phyloP scores from a whole-genome alignment of 1,140 invertebrate genomes.

The Brachionus calyciflorus region DNA sequence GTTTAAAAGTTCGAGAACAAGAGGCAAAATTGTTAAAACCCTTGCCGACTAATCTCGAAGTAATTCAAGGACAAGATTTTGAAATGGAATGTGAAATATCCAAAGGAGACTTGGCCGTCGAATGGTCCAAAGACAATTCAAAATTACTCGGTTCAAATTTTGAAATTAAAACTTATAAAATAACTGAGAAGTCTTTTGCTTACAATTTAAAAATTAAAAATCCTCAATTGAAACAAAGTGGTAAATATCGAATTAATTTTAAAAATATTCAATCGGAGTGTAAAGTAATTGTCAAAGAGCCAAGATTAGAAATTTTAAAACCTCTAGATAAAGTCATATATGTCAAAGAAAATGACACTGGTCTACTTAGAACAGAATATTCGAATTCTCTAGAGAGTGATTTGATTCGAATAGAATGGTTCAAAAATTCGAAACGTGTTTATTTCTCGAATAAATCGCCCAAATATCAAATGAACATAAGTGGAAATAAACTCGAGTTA shows the following conservation, averaged over 20 bases:
- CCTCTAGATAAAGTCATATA: slow-evolving; percentile 12
- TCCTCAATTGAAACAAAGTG: background rate
- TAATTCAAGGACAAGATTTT: background rate
- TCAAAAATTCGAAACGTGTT: slow-evolving; percentile 4
- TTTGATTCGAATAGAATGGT: background rate
- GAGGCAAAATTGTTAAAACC: slow-evolving; percentile 3
- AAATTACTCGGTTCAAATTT: background rate
- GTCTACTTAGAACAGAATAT: background rate
- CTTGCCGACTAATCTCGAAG: background rate
- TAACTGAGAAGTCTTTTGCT: background rate
- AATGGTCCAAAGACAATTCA: slow-evolving; percentile 7
- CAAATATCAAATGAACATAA: slow-evolving; percentile 4
- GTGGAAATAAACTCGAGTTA: background rate
- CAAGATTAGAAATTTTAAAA: background rate
- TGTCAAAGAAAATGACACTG: slow-evolving; percentile 23
- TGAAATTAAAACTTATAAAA: background rate
- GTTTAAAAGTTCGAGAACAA: background rate
- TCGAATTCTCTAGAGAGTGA: background rate
- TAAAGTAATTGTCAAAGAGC: slow-evolving; percentile 6
- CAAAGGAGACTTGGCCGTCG: slow-evolving; percentile 9
- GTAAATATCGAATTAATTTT: background rate
- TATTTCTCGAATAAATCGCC: slow-evolving; percentile 37
- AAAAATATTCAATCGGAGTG: background rate
- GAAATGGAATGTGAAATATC: slow-evolving; percentile 1
- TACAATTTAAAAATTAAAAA: background rate